Evolutionary conservation across 2,113 vertebrate genomes (phyloP), one percentile per base, ranked within the genome.

Genomic region (Amblyornis subalaris): DNA sequence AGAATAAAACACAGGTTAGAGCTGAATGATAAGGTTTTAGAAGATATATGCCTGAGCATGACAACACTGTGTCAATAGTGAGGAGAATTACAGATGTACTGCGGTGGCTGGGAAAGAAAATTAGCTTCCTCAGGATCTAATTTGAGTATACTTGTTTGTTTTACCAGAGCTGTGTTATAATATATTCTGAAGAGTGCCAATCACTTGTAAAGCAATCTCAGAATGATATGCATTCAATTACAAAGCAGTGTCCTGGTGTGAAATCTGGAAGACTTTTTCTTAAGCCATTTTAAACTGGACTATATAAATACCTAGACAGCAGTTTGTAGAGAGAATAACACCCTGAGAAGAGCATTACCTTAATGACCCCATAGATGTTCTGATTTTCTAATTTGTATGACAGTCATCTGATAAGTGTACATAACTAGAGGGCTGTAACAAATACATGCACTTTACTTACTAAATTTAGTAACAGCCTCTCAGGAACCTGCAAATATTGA

Each of bases 131-230:
- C 47, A 48, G 89, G 67, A 89, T 95, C 67, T 91, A 83, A 89
- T 94, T 83, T 93, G 75, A 94, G 64, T 76, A 61, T 38, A 50
- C 47, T 95, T 93, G 78, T 85, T 96, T 96, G 50, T 94, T 95
- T 91, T 85, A 89, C 29, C 70, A 93, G 62, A 90, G 58, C 48
- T 70, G 21, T 82, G 91, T 76, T 90, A 91, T 85, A 95, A 95
- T 95, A 95, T 26, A 88, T 91, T 93, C 78, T 91, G 69, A 91
- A 89, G 81, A 94, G 64, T 93, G 87, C 31, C 85, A 96, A 89
- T 95, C 95, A 96, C 83, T 96, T 90, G 79, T 57, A 90, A 86
- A 91, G 88, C 79, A 77, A 86, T 93, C 66, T 94, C 44, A 50
- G 78, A 94, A 70, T 93, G 70, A 80, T 67, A 90, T 28, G 40